Conservation (phyloP, 2,797 vertebrate genomes). For the Gorsachius magnificus region DNA sequence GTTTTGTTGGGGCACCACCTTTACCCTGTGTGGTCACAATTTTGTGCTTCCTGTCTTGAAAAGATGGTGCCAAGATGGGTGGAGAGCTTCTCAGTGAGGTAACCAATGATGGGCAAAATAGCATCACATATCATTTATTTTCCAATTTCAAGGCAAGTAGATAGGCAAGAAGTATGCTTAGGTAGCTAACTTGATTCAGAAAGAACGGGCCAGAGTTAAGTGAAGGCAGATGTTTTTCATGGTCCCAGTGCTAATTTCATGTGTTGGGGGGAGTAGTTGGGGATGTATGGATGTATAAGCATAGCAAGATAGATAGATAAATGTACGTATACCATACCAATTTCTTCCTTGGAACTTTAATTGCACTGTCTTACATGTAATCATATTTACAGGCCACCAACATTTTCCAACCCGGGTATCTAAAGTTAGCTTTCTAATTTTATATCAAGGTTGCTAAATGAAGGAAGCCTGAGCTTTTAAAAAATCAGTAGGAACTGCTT, state of each 20-base stretch:
- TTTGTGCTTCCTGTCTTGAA: slow-evolving; percentile 32
- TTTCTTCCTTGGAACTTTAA: neutral
- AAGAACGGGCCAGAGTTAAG: neutral
- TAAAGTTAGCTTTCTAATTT: slow-evolving; percentile 33
- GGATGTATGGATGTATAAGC: neutral
- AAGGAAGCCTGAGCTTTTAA: neutral
- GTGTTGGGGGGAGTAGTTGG: neutral
- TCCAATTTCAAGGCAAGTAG: neutral
- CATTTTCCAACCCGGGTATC: neutral
- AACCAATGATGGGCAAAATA: neutral
- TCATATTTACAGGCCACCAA: neutral
- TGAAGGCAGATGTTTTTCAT: neutral
- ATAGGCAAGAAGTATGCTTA: neutral
- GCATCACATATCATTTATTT: neutral
- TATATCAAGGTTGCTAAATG: neutral
- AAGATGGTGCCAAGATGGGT: slow-evolving; percentile 4
- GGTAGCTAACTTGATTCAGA: neutral
- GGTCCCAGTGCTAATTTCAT: neutral
- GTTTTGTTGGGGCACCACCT: slow-evolving; percentile 43
- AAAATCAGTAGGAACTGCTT: neutral
- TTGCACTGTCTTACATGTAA: neutral
- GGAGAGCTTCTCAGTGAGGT: neutral
- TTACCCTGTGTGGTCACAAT: slow-evolving; percentile 31
- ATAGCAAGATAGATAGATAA: neutral
- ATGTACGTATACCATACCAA: neutral